Evolutionary conservation across 2,113 vertebrate species (phyloP).

Genomic region (Gila orcuttii): DNA sequence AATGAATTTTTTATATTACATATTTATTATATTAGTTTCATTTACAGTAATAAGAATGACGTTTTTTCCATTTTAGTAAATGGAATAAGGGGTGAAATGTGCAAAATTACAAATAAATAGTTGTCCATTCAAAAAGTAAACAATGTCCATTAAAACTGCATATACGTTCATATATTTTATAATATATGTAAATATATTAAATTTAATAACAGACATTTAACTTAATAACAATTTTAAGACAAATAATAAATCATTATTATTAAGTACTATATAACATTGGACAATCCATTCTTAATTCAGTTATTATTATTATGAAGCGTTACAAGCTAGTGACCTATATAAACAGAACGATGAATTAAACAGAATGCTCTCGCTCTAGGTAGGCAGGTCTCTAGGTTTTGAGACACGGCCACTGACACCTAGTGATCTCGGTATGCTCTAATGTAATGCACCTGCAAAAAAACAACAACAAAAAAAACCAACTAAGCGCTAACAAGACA

Average conservation of each 20-base stretch:
- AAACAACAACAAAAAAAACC: background rate
- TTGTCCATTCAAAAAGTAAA: no score
- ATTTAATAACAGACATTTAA: no score
- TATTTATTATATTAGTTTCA: background rate
- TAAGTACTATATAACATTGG: no score
- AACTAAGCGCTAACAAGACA: fast-evolving
- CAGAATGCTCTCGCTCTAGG: background rate
- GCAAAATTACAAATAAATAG: no score
- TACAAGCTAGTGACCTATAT: background rate
- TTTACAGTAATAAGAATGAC: background rate
- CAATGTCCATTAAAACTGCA: background rate
- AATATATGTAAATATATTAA: no score
- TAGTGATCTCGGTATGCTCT: background rate
- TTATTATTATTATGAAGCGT: background rate
- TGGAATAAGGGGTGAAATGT: no score
- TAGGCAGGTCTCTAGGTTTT: background rate
- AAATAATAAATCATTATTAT: no score
- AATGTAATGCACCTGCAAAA: background rate
- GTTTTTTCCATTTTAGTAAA: background rate
- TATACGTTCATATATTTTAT: background rate
- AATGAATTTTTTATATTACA: no score
- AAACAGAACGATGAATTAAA: background rate
- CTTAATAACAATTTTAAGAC: no score
- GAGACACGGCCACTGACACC: background rate
- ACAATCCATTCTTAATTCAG: background rate